Evolutionary conservation across 2,113 vertebrate genomes (phyloP), one percentile per base, ranked within the genome.

Genomic region (Orycteropus afer): DNA sequence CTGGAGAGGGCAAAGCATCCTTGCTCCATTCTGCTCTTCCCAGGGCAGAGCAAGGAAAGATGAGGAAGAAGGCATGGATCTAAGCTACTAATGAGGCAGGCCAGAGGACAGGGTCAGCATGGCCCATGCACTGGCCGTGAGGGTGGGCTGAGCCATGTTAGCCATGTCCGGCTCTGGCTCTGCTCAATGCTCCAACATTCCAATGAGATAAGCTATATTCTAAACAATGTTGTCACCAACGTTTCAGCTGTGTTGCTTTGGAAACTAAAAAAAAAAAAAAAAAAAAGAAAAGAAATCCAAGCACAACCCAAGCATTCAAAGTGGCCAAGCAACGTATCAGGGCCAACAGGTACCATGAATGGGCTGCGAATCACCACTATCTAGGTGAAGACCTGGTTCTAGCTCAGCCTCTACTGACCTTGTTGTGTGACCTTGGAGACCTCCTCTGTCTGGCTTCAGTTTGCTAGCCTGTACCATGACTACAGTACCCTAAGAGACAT

Each of bases 161-260:
- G 96, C 73, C 69, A 32, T 3, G 17, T 84, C 89, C 80, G 7
- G 86, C 83, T 80, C 90, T 61, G 95, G 94, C 85, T 81, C 37
- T 14, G 51, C 65, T 55, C 3, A 2, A 29, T 20, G 83, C 87
- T 79, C 69, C 55, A 17, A 47, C 95, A 97, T 97, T 96, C 97
- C 95, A 90, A 1, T 65, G 87, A 96, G 95, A 97, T 96, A 96
- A 96, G 97, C 93, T 86, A 69, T 51, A 96, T 94, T 96, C 95
- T 96, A 95, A 97, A 96, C 95, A 96, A 59, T 79, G 67, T n/a
- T 47, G 85, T 94, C 95, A 79, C 81, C 81, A 93, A 96, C 94
- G 95, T 96, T 95, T 74, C 78, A 96, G 87, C 94, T 92, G 84
- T 94, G 95, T 73, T 65, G 94, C 91, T 92, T 94, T 92, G 90